Evolutionary conservation across 2,113 vertebrate species (phyloP).

Genomic region (Amphiprion ocellaris): DNA sequence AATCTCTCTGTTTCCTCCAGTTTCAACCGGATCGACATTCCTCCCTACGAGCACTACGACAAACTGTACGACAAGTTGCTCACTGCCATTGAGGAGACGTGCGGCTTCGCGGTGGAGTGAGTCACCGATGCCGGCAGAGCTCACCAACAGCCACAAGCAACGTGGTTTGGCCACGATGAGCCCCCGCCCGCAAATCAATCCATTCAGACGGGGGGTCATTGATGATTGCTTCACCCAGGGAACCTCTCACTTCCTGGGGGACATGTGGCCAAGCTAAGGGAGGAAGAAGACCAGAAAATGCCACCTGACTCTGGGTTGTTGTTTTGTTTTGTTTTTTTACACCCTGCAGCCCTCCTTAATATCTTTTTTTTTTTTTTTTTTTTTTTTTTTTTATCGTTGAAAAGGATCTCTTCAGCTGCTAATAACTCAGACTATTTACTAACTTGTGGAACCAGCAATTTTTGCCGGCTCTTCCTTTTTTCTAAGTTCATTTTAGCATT

Average conservation of each 20-base stretch:
- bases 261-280: conserved; percentile 37
- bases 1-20: conserved; percentile 78
- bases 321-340: background rate
- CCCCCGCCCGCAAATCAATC: conserved; percentile 2
- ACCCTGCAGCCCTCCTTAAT: conserved; percentile 49
- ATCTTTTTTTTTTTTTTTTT: conserved; percentile 51
- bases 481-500: conserved; percentile 76
- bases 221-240: conserved; percentile 37
- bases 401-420: conserved; percentile 85
- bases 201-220: conserved; percentile 20
- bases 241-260: conserved; percentile 31
- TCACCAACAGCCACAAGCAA: conserved; percentile 37
- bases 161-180: conserved; percentile 15
- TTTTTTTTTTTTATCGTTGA: conserved; percentile 56
- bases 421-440: conserved; percentile 82
- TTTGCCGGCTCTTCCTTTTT: conserved; percentile 70
- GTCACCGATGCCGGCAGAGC: background rate
- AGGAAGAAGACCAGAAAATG: conserved; percentile 38
- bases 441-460: conserved; percentile 75
- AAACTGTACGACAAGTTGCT: conserved; percentile 99
- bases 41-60: conserved; percentile 96
- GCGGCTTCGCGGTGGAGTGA: conserved; percentile 99
- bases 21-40: conserved; percentile 99
- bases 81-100: conserved; percentile 99
- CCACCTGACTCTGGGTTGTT: conserved; percentile 47